Evolutionary conservation across 2,888 invertebrate genomes (phyloP).

Genomic region (Drosophila paranaensis): DNA sequence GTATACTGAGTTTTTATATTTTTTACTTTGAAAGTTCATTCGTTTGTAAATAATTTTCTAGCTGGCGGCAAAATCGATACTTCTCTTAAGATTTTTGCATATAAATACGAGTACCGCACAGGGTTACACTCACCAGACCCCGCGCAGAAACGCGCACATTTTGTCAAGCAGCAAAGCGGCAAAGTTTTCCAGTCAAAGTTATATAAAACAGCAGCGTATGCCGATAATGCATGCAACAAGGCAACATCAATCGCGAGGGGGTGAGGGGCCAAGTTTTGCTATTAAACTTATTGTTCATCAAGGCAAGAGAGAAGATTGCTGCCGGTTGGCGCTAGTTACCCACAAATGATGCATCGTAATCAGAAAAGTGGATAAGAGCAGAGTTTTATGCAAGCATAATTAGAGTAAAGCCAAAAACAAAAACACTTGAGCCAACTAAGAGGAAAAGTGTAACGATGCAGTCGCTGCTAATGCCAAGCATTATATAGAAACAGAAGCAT

Average conservation of each 20-base stretch:
- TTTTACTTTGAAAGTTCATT: slow-evolving; percentile 66
- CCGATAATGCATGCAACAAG: slow-evolving; percentile 68
- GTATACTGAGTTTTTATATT: slow-evolving; percentile 20
- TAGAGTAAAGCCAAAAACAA: neutral
- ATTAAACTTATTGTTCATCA: slow-evolving; percentile 60
- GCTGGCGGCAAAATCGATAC: slow-evolving; percentile 77
- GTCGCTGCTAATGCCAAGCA: neutral
- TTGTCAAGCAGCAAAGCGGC: slow-evolving; percentile 67
- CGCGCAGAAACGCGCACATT: slow-evolving; percentile 40
- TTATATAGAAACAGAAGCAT: too few species aligned
- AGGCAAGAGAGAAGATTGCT: slow-evolving; percentile 1
- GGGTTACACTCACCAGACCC: neutral
- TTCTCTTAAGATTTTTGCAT: slow-evolving; percentile 78
- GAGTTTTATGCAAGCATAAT: neutral
- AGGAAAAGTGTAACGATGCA: too few species aligned
- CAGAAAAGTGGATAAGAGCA: neutral
- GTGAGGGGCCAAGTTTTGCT: slow-evolving; percentile 45
- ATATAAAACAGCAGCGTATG: slow-evolving; percentile 67
- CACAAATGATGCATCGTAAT: slow-evolving; percentile 12
- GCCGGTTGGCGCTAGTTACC: neutral
- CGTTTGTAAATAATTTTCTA: slow-evolving; percentile 77
- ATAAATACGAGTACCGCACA: slow-evolving; percentile 42
- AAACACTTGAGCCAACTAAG: neutral
- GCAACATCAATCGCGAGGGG: slow-evolving; percentile 10
- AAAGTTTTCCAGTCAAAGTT: slow-evolving; percentile 68